Conservation (phyloP, 2,797 vertebrate genomes). For the Catostomus latipinnis region DNA sequence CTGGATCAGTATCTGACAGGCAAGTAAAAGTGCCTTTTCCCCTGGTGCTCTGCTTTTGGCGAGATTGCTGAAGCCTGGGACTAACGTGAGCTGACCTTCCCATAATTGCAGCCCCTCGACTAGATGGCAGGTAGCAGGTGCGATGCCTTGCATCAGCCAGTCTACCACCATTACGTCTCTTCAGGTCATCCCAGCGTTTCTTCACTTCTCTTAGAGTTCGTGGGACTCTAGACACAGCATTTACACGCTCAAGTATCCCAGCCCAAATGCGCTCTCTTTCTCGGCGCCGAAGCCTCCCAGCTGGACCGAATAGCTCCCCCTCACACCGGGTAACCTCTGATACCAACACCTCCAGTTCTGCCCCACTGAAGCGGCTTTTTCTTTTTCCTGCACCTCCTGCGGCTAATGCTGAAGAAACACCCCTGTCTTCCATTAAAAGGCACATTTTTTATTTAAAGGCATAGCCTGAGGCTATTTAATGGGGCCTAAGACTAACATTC, state of each 20-base stretch:
- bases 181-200: slow-evolving; percentile 85
- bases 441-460: not conserved
- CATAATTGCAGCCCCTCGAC: slow-evolving; percentile 72
- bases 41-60: slow-evolving; percentile 76
- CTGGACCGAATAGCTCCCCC: slow-evolving; percentile 82
- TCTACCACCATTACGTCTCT: slow-evolving; percentile 83
- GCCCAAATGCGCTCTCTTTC: slow-evolving; percentile 86
- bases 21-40: slow-evolving; percentile 77
- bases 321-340: slow-evolving; percentile 83
- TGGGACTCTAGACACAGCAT: slow-evolving; percentile 82
- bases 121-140: slow-evolving; percentile 78
- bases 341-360: slow-evolving; percentile 83
- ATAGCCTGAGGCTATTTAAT: too few species aligned
- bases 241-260: slow-evolving; percentile 82
- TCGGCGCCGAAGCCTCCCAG: slow-evolving; percentile 78
- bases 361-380: slow-evolving; percentile 86
- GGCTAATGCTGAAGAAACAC: slow-evolving; percentile 78
- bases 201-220: slow-evolving; percentile 84
- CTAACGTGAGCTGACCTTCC: slow-evolving; percentile 75
- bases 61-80: slow-evolving; percentile 77
- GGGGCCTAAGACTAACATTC: too few species aligned
- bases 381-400: slow-evolving; percentile 81
- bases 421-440: slow-evolving; percentile 71
- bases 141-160: slow-evolving; percentile 82
- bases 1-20: slow-evolving; percentile 80